Evolutionary conservation across 2,888 invertebrate species (phyloP).

Genomic region (Sminthurides aquaticus): DNA sequence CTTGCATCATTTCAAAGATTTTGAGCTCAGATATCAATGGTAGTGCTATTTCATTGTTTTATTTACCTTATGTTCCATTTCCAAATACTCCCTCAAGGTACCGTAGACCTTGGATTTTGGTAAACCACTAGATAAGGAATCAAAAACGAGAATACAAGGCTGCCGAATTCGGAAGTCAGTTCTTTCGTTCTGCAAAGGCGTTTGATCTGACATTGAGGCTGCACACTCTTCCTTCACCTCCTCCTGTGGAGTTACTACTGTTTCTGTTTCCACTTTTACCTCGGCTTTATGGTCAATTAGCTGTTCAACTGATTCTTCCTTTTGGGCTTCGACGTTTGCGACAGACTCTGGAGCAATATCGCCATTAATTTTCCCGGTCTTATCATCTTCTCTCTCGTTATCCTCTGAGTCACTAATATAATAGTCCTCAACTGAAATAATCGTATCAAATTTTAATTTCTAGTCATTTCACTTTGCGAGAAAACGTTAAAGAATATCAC

Average conservation of each 20-base stretch:
- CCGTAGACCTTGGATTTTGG: conserved; percentile 76
- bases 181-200: background rate
- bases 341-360: background rate
- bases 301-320: background rate
- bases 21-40: background rate
- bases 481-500: background rate
- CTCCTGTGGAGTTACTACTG: background rate
- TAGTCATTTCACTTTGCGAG: background rate
- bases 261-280: background rate
- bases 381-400: too few species aligned
- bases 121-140: conserved; percentile 70
- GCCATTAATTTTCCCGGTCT: background rate
- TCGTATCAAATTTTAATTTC: background rate
- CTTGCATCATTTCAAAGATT: background rate
- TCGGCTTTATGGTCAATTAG: background rate
- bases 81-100: conserved; percentile 82
- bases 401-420: conserved; percentile 1
- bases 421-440: conserved; percentile 5
- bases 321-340: background rate
- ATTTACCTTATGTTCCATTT: conserved; percentile 69
- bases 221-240: conserved; percentile 1
- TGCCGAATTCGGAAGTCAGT: conserved; percentile 27
- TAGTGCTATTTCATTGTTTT: background rate
- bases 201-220: background rate
- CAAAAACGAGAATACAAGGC: conserved; percentile 90